phyloP scores from a whole-genome alignment of 2,797 vertebrate species.

The Chloroceryle amazona region DNA sequence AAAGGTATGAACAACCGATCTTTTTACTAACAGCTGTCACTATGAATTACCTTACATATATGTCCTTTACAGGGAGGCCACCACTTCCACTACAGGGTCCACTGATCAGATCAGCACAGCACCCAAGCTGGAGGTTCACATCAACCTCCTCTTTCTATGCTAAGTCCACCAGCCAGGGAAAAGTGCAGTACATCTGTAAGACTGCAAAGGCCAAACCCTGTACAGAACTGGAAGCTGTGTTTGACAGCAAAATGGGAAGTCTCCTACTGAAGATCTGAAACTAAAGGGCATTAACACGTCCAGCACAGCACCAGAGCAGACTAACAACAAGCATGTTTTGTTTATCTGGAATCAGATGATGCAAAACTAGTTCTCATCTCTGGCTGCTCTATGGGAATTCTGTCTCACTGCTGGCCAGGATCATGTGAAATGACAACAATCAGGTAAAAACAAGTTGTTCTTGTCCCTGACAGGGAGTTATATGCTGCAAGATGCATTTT shows the following conservation, averaged over 20 bases:
- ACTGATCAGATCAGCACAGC: neutral
- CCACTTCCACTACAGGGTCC: neutral
- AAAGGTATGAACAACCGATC: neutral
- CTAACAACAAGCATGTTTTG: accelerated
- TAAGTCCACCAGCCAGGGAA: no score
- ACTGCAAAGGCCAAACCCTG: neutral
- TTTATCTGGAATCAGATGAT: neutral
- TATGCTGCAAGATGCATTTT: neutral
- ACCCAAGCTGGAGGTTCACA: neutral
- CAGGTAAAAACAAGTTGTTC: neutral
- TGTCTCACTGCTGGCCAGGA: neutral
- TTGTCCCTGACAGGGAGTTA: neutral
- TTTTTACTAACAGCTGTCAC: neutral
- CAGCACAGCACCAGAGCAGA: neutral
- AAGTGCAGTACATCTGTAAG: neutral
- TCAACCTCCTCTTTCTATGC: neutral
- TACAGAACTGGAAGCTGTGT: neutral
- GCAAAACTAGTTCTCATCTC: neutral
- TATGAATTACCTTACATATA: neutral
- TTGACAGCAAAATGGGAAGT: neutral
- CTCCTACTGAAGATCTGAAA: neutral
- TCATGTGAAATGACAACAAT: neutral
- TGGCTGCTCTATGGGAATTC: neutral
- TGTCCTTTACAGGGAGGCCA: neutral
- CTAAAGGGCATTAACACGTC: neutral